Conservation (phyloP, 2,113 vertebrate species). For the Corythornis vintsioides region DNA sequence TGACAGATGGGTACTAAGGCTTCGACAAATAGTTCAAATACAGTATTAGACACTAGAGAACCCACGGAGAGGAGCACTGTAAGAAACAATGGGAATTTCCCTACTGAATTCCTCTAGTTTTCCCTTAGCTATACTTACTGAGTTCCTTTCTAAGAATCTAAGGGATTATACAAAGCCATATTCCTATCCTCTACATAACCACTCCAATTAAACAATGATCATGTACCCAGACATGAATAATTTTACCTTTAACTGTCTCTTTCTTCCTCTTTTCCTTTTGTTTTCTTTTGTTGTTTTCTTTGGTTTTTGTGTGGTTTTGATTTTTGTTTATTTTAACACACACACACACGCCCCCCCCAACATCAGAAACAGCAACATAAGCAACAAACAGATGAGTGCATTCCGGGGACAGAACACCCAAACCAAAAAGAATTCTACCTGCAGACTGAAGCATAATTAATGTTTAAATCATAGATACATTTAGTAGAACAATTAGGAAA, state of each 20-base stretch:
- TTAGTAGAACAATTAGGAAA: not conserved
- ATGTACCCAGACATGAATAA: not conserved
- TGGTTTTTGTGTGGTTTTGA: not conserved
- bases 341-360: too few relatives aligned
- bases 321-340: too few relatives aligned
- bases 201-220: not conserved
- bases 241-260: not conserved
- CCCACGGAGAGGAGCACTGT: not conserved
- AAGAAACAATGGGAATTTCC: not conserved
- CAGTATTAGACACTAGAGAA: not conserved
- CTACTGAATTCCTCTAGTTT: not conserved
- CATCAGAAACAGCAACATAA: too few relatives aligned
- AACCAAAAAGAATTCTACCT: not conserved
- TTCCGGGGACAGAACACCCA: not conserved
- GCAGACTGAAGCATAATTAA: not conserved
- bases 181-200: not conserved
- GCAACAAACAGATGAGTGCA: not conserved
- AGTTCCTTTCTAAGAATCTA: not conserved
- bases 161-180: not conserved
- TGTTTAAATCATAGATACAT: not conserved
- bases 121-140: fast-evolving
- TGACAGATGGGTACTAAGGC: not conserved
- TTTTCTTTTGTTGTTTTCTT: too few relatives aligned
- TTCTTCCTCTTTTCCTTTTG: too few relatives aligned
- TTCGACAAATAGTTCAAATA: not conserved